Base-by-base conservation (phyloP, 2,113 vertebrate genomes). In the Cyphomyrus discorhynchus region DNA sequence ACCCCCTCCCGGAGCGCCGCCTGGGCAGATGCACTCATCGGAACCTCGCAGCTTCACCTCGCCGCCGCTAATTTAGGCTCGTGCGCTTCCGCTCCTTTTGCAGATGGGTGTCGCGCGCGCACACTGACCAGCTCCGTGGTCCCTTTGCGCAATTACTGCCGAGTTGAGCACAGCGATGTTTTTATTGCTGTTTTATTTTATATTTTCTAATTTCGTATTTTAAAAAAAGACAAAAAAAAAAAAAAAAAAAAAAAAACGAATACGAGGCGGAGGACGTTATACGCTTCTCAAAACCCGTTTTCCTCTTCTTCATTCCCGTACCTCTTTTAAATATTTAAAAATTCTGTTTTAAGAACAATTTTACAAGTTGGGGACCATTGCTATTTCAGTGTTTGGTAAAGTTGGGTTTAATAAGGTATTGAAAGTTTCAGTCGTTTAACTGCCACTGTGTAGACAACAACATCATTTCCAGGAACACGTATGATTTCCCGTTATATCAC, bases 51-150 rank as follows among this genome's bases (percentile, higher is more conserved):
- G 58, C 45, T 88, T 8, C 9, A 62, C 80, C 80, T 46, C 45
- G 42, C 46, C 19, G 46, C 82, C 24, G 42, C 82, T 85, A 74
- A 74, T 88, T 80, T 80, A 6, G 35, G 74, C 13, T 80, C 5
- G 62, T 88, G 35, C 35, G 39, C 88, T 88, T 88, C 88, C 88
- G 88, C 88, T 77, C n/a, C 62, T 88, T 46, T 88, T 77, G 17
- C 56, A n/a, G 45, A 77, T 50, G 88, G 2, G 58, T 35, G 42
- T 46, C 42, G 10, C n/a, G 45, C n/a, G 82, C 46, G 42, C 82
- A 9, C 24, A 11, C 10, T 47, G 3, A 3, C n/a, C 9, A 88
- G 2, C 19, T 27, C n/a, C 11, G 49, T 49, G n/a, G 6, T 2
- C 17, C 58, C 24, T 46, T 70, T 70, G 39, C 39, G 42, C 39